These are phyloP conservation scores for Antechinus stuartii DNA, from an alignment of 2,113 vertebrate genomes.

Conservation along the genomic window DNA sequence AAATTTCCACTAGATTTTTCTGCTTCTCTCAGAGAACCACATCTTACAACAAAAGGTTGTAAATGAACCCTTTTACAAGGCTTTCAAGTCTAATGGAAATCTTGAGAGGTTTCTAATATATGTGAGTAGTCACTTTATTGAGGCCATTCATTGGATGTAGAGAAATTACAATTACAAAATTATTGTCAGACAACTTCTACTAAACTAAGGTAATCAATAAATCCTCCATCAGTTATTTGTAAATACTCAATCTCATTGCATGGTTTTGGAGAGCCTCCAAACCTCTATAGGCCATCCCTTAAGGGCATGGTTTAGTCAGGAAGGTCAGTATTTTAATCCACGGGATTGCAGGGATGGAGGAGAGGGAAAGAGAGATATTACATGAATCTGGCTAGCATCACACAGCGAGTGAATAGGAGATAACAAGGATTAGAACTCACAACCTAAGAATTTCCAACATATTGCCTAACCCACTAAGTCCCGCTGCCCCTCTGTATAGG, in stretches of 20 bases:
- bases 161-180: conserved; percentile 16
- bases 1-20: background rate
- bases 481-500: background rate
- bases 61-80: background rate
- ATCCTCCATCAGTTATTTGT: background rate
- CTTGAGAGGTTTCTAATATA: background rate
- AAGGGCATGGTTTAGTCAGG: background rate
- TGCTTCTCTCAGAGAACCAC: background rate
- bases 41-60: background rate
- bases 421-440: conserved; percentile 10
- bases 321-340: background rate
- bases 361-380: background rate
- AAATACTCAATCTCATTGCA: background rate
- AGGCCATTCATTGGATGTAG: background rate
- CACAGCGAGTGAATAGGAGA: background rate
- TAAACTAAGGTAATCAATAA: background rate
- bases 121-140: conserved; percentile 12
- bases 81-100: background rate
- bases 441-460: background rate
- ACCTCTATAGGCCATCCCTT: background rate
- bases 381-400: background rate
- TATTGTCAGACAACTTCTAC: background rate
- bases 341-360: background rate
- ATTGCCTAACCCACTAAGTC: background rate
- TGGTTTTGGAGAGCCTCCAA: background rate